Base-by-base conservation (phyloP, 1,140 invertebrate species). In the Drosophila funebris region DNA sequence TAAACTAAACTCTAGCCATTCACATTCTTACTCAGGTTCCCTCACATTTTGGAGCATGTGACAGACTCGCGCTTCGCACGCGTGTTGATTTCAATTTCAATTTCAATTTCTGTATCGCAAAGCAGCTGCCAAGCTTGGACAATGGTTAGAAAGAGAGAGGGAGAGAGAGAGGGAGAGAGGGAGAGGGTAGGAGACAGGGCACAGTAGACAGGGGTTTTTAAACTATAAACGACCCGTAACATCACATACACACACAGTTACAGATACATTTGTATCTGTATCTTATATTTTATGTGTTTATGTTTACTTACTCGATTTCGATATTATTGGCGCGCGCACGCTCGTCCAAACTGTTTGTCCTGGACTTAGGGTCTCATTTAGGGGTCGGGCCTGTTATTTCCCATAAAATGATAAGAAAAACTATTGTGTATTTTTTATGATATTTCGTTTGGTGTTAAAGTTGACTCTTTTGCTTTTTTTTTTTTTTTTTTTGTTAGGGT, bases 231-330 rank as follows among this genome's bases (percentile, higher is more conserved):
- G 58, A 75, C 61, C 71, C 71, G 53, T 63, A 48, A 67, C 53
- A 48, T 67, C 14, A 22, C 18, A 24, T 29, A 13, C 27, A 44
- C 27, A 44, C 16, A 54, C 14, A 29, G 20, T 29, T 11, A 16
- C 54, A 52, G 16, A 54, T 54, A 46, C 58, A 43, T 31, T 14
- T 63, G 36, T 53, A 41, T 39, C 46, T 63, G 20, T 64, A 11
- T 46, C 37, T 37, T 54, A 57, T 81, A 73, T 74, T 58, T 74
- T 73, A 63, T 76, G 70, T 62, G 73, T 88, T 76, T 81, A 48
- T 82, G 82, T 85, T 85, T 85, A 71, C 81, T 72, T 78, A 82
- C 75, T 72, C 82, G 81, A 81, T 85, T 87, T 66, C 46, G 78
- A 87, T 84, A 84, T 71, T 85, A 80, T 83, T 83, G 79, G 80